Percentiles rank a stretch among this genome's conserved stretches.
Conservation (phyloP, 2,113 vertebrate species). For the Python bivittatus region DNA sequence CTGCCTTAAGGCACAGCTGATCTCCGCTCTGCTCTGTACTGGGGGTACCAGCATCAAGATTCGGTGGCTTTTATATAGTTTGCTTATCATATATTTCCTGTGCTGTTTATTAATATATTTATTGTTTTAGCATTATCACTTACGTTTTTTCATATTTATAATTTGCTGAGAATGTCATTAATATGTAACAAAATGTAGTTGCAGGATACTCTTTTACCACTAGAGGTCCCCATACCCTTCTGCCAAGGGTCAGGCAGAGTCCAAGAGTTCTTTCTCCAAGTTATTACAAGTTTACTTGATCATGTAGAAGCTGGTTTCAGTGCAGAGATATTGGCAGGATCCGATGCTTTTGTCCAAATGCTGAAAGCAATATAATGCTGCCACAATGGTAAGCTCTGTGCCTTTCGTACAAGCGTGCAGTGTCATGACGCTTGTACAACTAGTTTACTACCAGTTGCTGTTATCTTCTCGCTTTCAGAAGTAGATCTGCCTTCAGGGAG, state of each 20-base stretch:
- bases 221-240: neutral
- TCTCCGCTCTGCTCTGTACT: neutral
- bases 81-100: neutral
- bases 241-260: neutral
- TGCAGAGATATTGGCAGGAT: neutral
- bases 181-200: neutral
- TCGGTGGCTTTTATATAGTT: neutral
- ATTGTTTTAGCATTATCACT: neutral
- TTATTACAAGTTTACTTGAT: neutral
- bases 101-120: neutral
- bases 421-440: neutral
- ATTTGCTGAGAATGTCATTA: neutral
- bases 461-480: neutral
- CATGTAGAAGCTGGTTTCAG: neutral
- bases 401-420: neutral
- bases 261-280: neutral
- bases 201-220: neutral
- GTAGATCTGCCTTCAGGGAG: neutral
- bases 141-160: neutral
- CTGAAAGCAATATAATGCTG: neutral
- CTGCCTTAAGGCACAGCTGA: neutral
- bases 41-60: neutral
- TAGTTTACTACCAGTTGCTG: neutral
- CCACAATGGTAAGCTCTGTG: neutral
- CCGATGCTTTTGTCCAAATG: neutral